Evolutionary conservation across 1,140 invertebrate genomes (phyloP).

Genomic region (Thalassaphorura encarpata): DNA sequence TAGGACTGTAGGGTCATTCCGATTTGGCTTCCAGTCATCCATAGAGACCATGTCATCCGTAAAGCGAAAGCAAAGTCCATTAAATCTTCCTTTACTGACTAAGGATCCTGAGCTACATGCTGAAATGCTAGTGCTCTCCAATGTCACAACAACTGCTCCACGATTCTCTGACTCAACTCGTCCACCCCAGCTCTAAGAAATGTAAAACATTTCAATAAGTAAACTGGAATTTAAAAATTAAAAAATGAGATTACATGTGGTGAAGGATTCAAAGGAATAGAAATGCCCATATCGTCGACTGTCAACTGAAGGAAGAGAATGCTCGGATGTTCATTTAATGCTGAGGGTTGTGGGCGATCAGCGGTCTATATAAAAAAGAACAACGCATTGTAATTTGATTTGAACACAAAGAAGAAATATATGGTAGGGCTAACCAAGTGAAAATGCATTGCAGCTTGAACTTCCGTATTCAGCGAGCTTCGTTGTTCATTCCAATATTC

Average conservation of each 20-base stretch:
- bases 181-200: conserved; percentile 18
- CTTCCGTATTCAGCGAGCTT: conserved; percentile 74
- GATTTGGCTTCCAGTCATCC: conserved; percentile 94
- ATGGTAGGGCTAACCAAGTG: not conserved
- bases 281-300: conserved; percentile 94
- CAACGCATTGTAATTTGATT: not conserved
- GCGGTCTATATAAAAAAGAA: conserved; percentile 1
- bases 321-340: conserved; percentile 49
- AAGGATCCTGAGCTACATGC: conserved; percentile 71
- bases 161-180: conserved; percentile 60
- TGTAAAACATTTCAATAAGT: conserved; percentile 1
- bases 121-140: conserved; percentile 89
- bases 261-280: conserved; percentile 76
- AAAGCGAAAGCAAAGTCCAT: conserved; percentile 82
- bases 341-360: conserved; percentile 18
- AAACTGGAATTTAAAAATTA: not conserved
- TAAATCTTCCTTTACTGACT: conserved; percentile 64
- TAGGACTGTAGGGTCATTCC: conserved; percentile 69
- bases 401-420: not conserved
- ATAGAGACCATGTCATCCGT: conserved; percentile 95
- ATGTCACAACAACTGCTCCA: conserved; percentile 83
- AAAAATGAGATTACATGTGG: conserved; percentile 43
- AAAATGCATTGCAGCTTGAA: conserved; percentile 59
- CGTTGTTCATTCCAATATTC: conserved; percentile 98
- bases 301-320: conserved; percentile 89